Evolutionary conservation across 2,113 vertebrate genomes (phyloP), one percentile per base, ranked within the genome.

Genomic region (Heteronetta atricapilla): DNA sequence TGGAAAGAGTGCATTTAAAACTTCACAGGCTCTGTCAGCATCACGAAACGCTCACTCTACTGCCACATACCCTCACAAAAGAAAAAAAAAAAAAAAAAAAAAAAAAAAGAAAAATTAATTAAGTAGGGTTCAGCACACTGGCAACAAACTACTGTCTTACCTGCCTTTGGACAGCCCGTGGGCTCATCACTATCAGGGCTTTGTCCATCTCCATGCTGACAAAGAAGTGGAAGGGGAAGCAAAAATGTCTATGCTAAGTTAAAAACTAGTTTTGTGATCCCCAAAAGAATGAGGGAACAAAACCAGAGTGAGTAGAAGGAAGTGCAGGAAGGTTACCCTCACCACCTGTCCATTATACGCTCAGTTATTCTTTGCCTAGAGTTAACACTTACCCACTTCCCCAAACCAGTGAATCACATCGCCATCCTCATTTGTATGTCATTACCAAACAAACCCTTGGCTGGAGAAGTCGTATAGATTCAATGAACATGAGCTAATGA

Each of bases 91-190:
- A 56, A 44, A 33, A 56, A 36, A 29, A 31, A 20, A 59, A 56
- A 36, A 29, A 31, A 20, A 59, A 82, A 52, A 40, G 10, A 64
- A 82, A 56, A 44, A 33, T 74, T 53, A 23, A 44, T 33, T 38
- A 86, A 74, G 26, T 3, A 23, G 25, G 36, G 42, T 36, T 58
- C 34, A 34, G 42, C 56, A 44, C 8, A 23, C 70, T 5, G 1
- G 55, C 53, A 70, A 15, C 4, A 42, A 83, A 29, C 46, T 23
- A 29, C 58, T 59, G 81, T 13, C 59, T 82, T 6, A 73, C 31
- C 33, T 38, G 34, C 31, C n/a, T 50, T 9, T 9, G 29, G 4
- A 11, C 14, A 33, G 46, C 6, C 26, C 0, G 0, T 11, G 34
- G 38, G 63, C 64, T 86, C 76, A 33, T 14, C 42, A 63, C n/a